These are phyloP conservation scores for Neelides sp. DNA, from an alignment of 1,140 invertebrate genomes.

Conservation along the genomic window DNA sequence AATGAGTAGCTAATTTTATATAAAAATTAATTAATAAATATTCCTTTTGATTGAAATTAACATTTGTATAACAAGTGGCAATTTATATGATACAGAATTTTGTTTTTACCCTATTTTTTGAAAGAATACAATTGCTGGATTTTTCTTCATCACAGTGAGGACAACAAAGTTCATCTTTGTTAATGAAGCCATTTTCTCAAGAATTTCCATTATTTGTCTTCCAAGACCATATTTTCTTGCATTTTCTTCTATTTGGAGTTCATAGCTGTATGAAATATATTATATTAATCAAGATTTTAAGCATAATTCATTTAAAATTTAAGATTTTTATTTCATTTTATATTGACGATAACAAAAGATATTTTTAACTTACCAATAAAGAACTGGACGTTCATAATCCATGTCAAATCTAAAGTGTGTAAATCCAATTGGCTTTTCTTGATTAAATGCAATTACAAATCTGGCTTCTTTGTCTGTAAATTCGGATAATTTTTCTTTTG, in stretches of 20 bases:
- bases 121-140: conserved; percentile 55
- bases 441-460: conserved; percentile 45
- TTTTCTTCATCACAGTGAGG: conserved; percentile 64
- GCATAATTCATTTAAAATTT: not conserved
- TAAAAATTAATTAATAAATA: no score
- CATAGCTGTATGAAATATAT: conserved; percentile 50
- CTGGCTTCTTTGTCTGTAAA: conserved; percentile 49
- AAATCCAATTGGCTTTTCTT: conserved; percentile 47
- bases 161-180: conserved; percentile 64
- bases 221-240: conserved; percentile 59
- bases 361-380: conserved; percentile 54
- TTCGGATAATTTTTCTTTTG: conserved; percentile 47
- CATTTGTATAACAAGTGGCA: no score
- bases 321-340: not conserved
- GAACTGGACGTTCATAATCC: conserved; percentile 57
- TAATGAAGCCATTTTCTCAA: conserved; percentile 58
- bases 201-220: conserved; percentile 60
- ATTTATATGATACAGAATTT: no score
- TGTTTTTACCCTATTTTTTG: conserved; percentile 49
- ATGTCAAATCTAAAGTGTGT: conserved; percentile 69
- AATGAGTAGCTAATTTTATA: no score
- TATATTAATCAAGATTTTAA: not conserved
- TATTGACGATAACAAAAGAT: conserved; percentile 9
- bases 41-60: no score
- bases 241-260: conserved; percentile 58